Percentiles rank a stretch among this genome's conserved stretches.
phyloP scores from a whole-genome alignment of 2,888 invertebrate genomes.

The Troilus luridus region DNA sequence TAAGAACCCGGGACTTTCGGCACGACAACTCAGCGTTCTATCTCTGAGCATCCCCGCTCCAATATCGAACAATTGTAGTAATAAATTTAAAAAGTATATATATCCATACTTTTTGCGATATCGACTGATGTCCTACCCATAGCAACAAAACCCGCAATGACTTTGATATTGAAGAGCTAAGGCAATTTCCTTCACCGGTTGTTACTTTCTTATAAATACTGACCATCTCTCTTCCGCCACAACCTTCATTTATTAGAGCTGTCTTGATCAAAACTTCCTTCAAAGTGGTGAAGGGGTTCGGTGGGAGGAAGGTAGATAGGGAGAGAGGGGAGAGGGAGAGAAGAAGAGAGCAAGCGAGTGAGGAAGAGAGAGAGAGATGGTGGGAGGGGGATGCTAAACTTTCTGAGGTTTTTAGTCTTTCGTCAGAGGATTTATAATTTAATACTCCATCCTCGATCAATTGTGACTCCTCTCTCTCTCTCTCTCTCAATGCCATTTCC shows the following conservation, averaged over 20 bases:
- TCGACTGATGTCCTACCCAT: too few relatives aligned
- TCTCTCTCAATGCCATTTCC: constrained; percentile 3
- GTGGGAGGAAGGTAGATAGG: too few relatives aligned
- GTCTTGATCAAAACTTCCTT: constrained; percentile 1
- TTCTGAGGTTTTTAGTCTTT: constrained; percentile 23
- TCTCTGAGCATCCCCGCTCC: too few relatives aligned
- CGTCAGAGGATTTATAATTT: constrained; percentile 28
- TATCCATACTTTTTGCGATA: too few relatives aligned
- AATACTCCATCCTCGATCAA: neutral
- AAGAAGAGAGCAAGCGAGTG: too few relatives aligned
- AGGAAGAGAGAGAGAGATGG: too few relatives aligned
- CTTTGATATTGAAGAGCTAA: neutral
- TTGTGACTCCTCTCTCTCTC: too few relatives aligned
- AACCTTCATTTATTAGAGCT: constrained; percentile 22
- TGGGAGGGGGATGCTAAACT: neutral
- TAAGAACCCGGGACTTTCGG: too few relatives aligned
- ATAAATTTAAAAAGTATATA: too few relatives aligned
- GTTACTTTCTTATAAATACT: constrained; percentile 23
- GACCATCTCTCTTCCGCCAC: neutral
- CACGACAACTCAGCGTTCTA: too few relatives aligned
- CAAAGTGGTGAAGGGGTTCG: neutral
- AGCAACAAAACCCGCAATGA: neutral
- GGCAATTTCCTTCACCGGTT: constrained; percentile 6
- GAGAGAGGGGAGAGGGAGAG: too few relatives aligned
- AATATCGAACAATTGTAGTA: too few relatives aligned